These are phyloP conservation scores for Dallia pectoralis DNA, from an alignment of 2,797 vertebrate genomes.

Conservation along the genomic window DNA sequence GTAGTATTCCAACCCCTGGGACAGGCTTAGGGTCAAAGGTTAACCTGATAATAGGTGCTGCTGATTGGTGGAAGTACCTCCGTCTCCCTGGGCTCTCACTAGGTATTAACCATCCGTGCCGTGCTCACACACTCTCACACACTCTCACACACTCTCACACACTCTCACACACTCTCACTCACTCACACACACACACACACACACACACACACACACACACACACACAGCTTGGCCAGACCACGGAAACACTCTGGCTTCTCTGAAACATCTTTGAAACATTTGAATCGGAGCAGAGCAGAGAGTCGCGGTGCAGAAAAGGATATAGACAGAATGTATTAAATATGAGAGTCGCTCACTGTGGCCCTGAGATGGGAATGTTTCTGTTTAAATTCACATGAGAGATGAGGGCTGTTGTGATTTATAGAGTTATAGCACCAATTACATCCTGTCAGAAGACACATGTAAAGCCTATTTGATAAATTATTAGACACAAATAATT, in stretches of 20 bases:
- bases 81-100: slow-evolving; percentile 56
- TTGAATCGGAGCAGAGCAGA: slow-evolving; percentile 57
- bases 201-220: background rate
- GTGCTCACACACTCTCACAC: slow-evolving; percentile 47
- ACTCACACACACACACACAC: too few species aligned
- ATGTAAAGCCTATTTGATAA: too few species aligned
- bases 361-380: slow-evolving; percentile 41
- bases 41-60: slow-evolving; percentile 75
- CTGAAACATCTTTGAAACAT: slow-evolving; percentile 74
- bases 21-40: slow-evolving; percentile 67
- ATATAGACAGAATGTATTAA: slow-evolving; percentile 46
- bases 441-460: slow-evolving; percentile 29
- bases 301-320: slow-evolving; percentile 13
- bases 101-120: slow-evolving; percentile 63
- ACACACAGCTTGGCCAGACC: slow-evolving; percentile 72
- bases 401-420: slow-evolving; percentile 42
- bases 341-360: slow-evolving; percentile 34
- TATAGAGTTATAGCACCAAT: slow-evolving; percentile 45
- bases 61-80: slow-evolving; percentile 72
- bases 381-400: slow-evolving; percentile 50
- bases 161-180: slow-evolving; percentile 60
- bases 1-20: slow-evolving; percentile 47
- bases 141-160: background rate
- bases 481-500: too few species aligned
- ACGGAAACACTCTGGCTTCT: slow-evolving; percentile 59